Percentiles rank a stretch among this genome's conserved stretches.
These are phyloP conservation scores for Rotaria macrura DNA, from an alignment of 2,888 invertebrate species.

Conservation along the genomic window DNA sequence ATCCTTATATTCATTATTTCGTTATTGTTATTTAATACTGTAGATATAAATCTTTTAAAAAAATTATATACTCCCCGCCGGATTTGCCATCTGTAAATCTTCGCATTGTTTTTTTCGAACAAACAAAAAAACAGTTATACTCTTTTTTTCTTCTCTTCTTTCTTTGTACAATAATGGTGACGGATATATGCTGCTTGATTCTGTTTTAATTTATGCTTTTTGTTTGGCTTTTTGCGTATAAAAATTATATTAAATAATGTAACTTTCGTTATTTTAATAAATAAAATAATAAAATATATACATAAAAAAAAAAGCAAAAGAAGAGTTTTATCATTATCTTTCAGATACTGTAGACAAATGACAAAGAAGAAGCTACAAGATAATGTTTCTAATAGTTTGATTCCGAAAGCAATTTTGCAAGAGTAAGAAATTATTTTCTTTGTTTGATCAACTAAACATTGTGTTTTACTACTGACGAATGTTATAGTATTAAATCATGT, in stretches of 20 bases:
- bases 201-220: not conserved
- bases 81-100: not conserved
- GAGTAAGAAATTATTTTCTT: not conserved
- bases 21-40: not conserved
- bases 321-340: not conserved
- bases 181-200: not conserved
- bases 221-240: not conserved
- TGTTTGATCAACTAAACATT: not conserved
- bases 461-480: not conserved
- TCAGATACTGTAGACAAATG: not conserved
- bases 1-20: not conserved
- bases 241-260: not conserved
- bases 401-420: not conserved
- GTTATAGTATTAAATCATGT: not conserved
- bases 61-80: not conserved
- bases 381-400: not conserved
- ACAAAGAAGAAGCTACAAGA: not conserved
- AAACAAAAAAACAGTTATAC: not conserved
- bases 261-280: conserved; percentile 12
- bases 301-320: not conserved
- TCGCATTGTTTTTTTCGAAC: not conserved
- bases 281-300: not conserved
- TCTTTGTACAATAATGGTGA: not conserved
- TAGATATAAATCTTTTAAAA: not conserved
- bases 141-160: not conserved